phyloP scores from a whole-genome alignment of 2,797 vertebrate genomes.

The Coregonus ussuriensis region DNA sequence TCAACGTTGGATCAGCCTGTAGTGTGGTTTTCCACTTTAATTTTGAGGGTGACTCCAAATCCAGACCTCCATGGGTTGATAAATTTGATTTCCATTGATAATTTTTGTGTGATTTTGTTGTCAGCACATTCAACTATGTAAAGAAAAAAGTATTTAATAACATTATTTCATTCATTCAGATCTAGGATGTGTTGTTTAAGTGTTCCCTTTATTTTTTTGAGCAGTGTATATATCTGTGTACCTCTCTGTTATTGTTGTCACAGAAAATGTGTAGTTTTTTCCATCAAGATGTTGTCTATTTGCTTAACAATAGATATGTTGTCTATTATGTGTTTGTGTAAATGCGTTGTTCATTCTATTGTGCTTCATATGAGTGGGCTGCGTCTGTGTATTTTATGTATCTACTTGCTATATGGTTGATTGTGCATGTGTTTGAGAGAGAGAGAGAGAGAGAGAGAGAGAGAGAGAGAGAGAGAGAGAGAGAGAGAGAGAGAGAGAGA shows the following conservation, averaged over 20 bases:
- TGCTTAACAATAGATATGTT: neutral
- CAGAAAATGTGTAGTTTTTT: neutral
- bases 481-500: neutral
- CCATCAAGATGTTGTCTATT: neutral
- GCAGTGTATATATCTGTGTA: neutral
- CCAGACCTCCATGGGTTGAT: no score
- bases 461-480: no score
- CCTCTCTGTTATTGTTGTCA: neutral
- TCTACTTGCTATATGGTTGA: conserved; percentile 22
- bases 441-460: neutral
- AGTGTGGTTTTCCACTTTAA: no score
- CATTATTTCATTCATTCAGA: no score
- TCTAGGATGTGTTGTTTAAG: no score
- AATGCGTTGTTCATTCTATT: neutral
- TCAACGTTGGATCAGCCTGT: no score
- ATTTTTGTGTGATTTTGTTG: no score
- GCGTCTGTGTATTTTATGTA: neutral
- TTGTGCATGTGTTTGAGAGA: neutral
- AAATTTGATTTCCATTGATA: no score
- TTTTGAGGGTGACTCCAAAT: no score
- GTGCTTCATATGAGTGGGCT: neutral
- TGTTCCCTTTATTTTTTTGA: no score
- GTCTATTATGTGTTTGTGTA: neutral
- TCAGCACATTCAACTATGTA: no score
- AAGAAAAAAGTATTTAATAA: no score